Evolutionary conservation across 2,888 invertebrate genomes (phyloP).

Genomic region (Macrosoma leucophasiata): DNA sequence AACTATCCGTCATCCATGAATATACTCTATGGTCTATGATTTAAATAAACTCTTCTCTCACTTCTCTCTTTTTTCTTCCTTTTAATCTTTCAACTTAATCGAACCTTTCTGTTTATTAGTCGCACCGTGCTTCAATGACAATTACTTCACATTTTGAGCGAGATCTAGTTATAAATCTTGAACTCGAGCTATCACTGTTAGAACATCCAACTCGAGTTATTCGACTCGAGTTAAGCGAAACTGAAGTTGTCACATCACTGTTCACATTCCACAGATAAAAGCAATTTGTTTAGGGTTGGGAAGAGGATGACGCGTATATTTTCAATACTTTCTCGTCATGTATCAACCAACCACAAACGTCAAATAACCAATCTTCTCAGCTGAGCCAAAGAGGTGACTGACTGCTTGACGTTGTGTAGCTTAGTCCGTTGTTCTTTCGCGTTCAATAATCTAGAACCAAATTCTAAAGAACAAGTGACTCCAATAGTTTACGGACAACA

Average conservation of each 20-base stretch:
- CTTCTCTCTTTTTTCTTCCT: too few relatives aligned
- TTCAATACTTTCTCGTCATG: slow-evolving; percentile 72
- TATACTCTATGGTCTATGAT: slow-evolving; percentile 1
- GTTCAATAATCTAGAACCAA: slow-evolving; percentile 45
- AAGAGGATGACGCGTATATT: slow-evolving; percentile 71
- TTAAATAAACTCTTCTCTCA: too few relatives aligned
- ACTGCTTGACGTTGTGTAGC: slow-evolving; percentile 68
- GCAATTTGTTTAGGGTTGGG: slow-evolving; percentile 24
- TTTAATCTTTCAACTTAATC: too few relatives aligned
- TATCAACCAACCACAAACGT: slow-evolving; percentile 56
- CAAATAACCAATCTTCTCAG: slow-evolving; percentile 53
- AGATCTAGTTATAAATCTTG: too few relatives aligned
- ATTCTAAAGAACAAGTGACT: slow-evolving; percentile 45
- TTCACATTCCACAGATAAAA: slow-evolving; percentile 15
- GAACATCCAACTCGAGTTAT: too few relatives aligned
- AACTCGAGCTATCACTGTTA: too few relatives aligned
- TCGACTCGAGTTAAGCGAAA: too few relatives aligned
- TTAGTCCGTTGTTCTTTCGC: slow-evolving; percentile 51
- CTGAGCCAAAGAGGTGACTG: slow-evolving; percentile 69
- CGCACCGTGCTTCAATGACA: too few relatives aligned
- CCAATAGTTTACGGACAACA: slow-evolving; percentile 33
- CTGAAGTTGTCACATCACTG: too few relatives aligned
- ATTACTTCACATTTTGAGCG: too few relatives aligned
- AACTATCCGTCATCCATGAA: too few relatives aligned
- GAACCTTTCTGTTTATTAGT: too few relatives aligned